Percentiles rank a stretch among this genome's conserved stretches.
Conservation (phyloP, 2,797 vertebrate species). For the Aplochiton taeniatus region DNA sequence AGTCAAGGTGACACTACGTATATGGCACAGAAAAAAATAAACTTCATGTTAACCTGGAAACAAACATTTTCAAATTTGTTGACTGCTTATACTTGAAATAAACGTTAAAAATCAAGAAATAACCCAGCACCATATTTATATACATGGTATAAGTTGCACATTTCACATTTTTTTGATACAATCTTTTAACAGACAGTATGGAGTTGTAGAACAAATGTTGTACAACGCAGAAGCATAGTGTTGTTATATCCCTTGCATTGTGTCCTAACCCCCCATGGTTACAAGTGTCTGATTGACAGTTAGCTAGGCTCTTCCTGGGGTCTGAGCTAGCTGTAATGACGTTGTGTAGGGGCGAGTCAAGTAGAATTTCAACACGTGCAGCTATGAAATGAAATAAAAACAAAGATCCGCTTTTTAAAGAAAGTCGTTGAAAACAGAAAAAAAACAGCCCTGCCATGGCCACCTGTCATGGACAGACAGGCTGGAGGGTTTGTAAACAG, state of each 20-base stretch:
- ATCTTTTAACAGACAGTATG: conserved; percentile 1
- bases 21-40: conserved; percentile 14
- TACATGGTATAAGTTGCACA: too few species aligned
- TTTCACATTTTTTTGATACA: not conserved
- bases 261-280: conserved; percentile 1
- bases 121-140: too few species aligned
- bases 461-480: conserved; percentile 1
- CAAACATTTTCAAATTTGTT: too few species aligned
- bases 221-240: not conserved
- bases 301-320: conserved; percentile 7
- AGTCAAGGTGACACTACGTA: not conserved
- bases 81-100: not conserved
- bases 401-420: not conserved
- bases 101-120: too few species aligned
- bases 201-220: not conserved
- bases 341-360: conserved; percentile 22
- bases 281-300: not conserved
- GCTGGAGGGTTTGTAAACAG: not conserved
- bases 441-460: conserved; percentile 19
- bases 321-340: conserved; percentile 22
- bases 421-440: conserved; percentile 18
- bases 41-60: too few species aligned
- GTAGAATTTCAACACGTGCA: not conserved
- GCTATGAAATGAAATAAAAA: conserved; percentile 10
- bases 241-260: not conserved